Conservation (phyloP, 2,888 invertebrate species). For the Zeuzera pyrina region DNA sequence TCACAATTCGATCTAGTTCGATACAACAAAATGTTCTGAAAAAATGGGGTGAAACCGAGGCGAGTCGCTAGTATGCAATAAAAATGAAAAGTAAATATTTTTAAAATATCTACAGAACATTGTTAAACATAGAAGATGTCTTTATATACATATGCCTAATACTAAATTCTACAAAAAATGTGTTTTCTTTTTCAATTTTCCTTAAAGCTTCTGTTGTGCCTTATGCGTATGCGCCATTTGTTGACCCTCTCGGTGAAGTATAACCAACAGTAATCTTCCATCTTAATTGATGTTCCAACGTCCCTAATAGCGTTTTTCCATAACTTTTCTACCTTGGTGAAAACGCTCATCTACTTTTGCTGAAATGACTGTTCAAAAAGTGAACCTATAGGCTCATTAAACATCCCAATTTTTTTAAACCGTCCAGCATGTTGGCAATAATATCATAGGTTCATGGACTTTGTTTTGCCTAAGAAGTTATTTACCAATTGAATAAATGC, state of each 20-base stretch:
- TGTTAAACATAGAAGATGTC: not conserved
- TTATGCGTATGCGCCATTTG: not conserved
- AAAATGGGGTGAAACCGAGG: too few species aligned
- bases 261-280: not conserved
- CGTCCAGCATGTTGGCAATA: not conserved
- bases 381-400: not conserved
- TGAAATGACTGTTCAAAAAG: not conserved
- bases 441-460: too few species aligned
- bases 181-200: not conserved
- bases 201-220: not conserved
- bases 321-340: not conserved
- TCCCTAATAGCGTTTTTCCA: not conserved
- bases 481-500: too few species aligned
- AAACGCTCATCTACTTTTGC: not conserved
- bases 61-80: too few species aligned
- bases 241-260: not conserved
- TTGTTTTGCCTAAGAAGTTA: too few species aligned
- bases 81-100: too few species aligned
- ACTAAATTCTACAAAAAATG: not conserved
- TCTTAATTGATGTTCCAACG: not conserved
- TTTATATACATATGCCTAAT: not conserved
- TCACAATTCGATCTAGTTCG: not conserved
- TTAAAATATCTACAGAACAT: not conserved
- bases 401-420: not conserved
- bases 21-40: not conserved